These are phyloP conservation scores for Andrena bucephala DNA, from an alignment of 2,888 invertebrate species.

Conservation along the genomic window DNA sequence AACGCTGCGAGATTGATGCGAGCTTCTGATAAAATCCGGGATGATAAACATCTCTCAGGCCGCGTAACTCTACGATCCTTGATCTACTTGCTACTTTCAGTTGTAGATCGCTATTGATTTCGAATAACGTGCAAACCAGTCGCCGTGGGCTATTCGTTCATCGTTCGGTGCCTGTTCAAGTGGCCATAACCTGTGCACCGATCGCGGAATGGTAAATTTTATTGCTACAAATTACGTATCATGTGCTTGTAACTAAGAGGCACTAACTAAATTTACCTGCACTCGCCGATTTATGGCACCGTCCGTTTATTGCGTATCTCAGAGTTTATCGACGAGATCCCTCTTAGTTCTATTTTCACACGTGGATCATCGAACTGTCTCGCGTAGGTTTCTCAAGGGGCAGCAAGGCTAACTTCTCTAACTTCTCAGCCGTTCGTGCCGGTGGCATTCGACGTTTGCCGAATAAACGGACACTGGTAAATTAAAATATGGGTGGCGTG, in stretches of 20 bases:
- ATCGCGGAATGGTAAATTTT: conserved; percentile 7
- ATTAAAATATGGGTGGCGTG: conserved; percentile 41
- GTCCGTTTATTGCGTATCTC: conserved; percentile 7
- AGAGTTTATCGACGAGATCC: conserved; percentile 43
- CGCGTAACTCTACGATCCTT: conserved; percentile 50
- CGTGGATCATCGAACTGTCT: conserved; percentile 31
- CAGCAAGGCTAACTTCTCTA: conserved; percentile 39
- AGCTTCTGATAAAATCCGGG: conserved; percentile 42
- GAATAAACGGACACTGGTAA: conserved; percentile 55
- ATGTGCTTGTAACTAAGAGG: background rate
- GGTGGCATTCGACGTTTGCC: conserved; percentile 25
- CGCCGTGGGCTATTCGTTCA: conserved; percentile 31
- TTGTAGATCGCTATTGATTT: conserved; percentile 56
- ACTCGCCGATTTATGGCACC: background rate
- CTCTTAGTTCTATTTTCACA: background rate
- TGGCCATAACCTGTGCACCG: background rate
- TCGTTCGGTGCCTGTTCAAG: conserved; percentile 8
- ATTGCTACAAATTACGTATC: conserved; percentile 16
- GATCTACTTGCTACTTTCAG: conserved; percentile 60
- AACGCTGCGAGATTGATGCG: conserved; percentile 42
- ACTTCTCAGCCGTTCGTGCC: background rate
- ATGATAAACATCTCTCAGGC: conserved; percentile 44
- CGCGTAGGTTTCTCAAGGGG: conserved; percentile 47
- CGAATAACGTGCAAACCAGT: conserved; percentile 39
- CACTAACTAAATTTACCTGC: conserved; percentile 9